phyloP scores from a whole-genome alignment of 2,797 vertebrate genomes.

The Pipistrellus pygmaeus region DNA sequence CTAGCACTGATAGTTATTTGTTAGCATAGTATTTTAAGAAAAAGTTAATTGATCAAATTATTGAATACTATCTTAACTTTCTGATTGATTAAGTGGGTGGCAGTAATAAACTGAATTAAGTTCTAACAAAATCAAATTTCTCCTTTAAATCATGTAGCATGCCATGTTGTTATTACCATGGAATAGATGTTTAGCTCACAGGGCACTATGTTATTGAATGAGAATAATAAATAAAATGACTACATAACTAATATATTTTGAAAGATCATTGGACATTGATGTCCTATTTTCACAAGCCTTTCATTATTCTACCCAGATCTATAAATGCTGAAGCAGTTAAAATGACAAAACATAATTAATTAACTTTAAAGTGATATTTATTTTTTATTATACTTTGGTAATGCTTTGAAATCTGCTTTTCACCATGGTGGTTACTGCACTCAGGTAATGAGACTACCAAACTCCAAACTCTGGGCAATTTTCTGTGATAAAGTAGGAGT shows the following conservation, averaged over 20 bases:
- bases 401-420: neutral
- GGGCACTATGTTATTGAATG: slow-evolving; percentile 17
- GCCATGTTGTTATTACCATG: slow-evolving; percentile 49
- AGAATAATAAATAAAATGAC: slow-evolving; percentile 60
- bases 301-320: slow-evolving; percentile 28
- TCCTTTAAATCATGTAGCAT: slow-evolving; percentile 49
- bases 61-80: slow-evolving; percentile 65
- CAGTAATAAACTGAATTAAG: slow-evolving; percentile 72
- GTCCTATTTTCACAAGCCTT: neutral
- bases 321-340: slow-evolving; percentile 37
- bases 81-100: slow-evolving; percentile 68
- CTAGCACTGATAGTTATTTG: slow-evolving; percentile 69
- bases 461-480: neutral
- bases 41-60: slow-evolving; percentile 74
- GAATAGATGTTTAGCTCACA: slow-evolving; percentile 71
- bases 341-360: neutral
- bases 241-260: slow-evolving; percentile 49
- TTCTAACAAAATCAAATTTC: slow-evolving; percentile 74
- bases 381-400: neutral
- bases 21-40: slow-evolving; percentile 69
- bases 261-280: neutral
- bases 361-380: neutral
- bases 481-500: neutral
- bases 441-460: neutral
- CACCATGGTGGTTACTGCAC: neutral